These are phyloP conservation scores for Cheilosia soror DNA, from an alignment of 2,888 invertebrate species.

Conservation along the genomic window DNA sequence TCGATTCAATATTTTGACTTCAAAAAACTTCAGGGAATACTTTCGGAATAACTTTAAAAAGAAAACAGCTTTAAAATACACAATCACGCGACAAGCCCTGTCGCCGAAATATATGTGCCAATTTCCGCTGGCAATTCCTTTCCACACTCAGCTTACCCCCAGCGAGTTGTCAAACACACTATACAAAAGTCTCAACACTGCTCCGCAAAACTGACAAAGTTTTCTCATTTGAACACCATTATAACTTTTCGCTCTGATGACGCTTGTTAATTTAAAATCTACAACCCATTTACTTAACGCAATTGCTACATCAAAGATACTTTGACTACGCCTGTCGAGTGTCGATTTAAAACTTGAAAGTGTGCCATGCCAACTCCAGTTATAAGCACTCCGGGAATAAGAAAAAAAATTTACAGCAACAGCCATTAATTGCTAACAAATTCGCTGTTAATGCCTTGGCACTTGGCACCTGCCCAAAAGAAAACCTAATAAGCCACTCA, in stretches of 20 bases:
- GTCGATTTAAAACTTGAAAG: background rate
- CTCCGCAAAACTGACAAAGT: conserved; percentile 36
- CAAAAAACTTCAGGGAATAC: no score
- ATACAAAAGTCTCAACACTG: no score
- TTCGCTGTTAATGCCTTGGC: conserved; percentile 32
- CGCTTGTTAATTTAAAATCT: conserved; percentile 3
- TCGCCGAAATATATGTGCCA: no score
- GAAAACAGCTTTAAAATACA: no score
- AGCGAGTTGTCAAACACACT: no score
- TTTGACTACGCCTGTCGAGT: background rate
- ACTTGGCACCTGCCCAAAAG: conserved; percentile 24
- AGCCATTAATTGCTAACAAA: conserved; percentile 53
- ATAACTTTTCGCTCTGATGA: conserved; percentile 33
- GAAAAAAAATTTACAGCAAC: conserved; percentile 1
- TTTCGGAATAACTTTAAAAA: no score
- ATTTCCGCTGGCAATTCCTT: no score
- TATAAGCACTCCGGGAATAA: background rate
- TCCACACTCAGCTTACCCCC: no score
- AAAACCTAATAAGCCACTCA: conserved; percentile 28
- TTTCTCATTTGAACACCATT: conserved; percentile 59
- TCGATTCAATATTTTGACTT: no score
- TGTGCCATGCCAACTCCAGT: background rate
- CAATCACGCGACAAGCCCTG: no score
- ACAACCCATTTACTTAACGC: background rate
- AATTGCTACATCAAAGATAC: conserved; percentile 5